Conservation (phyloP, 2,113 vertebrate genomes). For the Muntiacus muntjak region DNA sequence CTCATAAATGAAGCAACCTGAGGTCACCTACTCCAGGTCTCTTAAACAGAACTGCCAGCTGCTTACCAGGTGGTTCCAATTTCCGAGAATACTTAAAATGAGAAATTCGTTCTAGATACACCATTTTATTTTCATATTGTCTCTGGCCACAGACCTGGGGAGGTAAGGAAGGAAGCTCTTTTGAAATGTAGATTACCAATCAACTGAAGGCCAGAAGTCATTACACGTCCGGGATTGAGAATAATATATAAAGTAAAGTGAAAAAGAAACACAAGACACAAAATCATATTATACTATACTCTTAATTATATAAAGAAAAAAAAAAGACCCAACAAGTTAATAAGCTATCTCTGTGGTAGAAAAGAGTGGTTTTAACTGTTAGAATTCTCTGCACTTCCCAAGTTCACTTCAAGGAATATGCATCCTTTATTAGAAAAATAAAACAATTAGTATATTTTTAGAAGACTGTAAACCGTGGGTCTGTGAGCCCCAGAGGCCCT, state of each 20-base stretch:
- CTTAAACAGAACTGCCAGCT: constrained; percentile 48
- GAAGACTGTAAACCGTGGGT: constrained; percentile 1
- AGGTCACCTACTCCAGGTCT: constrained; percentile 65
- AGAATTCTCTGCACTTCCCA: neutral
- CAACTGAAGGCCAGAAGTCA: constrained; percentile 26
- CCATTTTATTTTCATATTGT: constrained; percentile 50
- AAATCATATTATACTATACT: constrained; percentile 14
- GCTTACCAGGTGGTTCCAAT: constrained; percentile 64
- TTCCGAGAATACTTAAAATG: constrained; percentile 51
- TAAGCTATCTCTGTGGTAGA: neutral
- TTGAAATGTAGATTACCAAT: constrained; percentile 62
- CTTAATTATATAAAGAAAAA: neutral
- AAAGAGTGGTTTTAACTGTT: neutral
- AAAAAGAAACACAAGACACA: neutral
- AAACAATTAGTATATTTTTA: neutral
- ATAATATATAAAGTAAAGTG: constrained; percentile 26
- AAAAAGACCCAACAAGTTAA: neutral
- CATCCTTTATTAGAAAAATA: constrained; percentile 7
- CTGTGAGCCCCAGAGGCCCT: neutral
- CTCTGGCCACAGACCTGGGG: constrained; percentile 39
- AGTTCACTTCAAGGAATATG: neutral
- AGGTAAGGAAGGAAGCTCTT: constrained; percentile 34
- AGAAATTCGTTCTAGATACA: constrained; percentile 35
- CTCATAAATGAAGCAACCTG: constrained; percentile 61
- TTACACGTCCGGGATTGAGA: neutral